Percentiles rank a stretch among this genome's conserved stretches.
Conservation (phyloP, 2,797 vertebrate species). For the Sebastes jordani region DNA sequence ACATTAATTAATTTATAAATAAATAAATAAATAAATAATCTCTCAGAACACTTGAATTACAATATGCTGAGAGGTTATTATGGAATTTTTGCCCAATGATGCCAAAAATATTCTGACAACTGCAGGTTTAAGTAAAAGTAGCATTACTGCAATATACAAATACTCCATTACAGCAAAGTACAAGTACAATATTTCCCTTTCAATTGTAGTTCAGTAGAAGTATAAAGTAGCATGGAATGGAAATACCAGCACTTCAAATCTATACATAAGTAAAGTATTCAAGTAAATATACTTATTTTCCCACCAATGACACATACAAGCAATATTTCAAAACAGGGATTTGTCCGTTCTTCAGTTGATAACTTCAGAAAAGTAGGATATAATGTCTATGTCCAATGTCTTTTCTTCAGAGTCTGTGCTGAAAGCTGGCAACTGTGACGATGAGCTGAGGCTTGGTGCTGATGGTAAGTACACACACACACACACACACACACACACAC, state of each 20-base stretch:
- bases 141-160: not conserved
- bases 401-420: conserved; percentile 72
- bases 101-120: too few species aligned
- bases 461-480: conserved; percentile 82
- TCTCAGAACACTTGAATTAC: too few species aligned
- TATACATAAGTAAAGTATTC: not conserved
- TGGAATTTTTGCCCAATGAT: too few species aligned
- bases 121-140: not conserved
- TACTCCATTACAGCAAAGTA: not conserved
- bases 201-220: not conserved
- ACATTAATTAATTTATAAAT: too few species aligned
- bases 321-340: not conserved
- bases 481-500: not conserved
- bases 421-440: conserved; percentile 83
- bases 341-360: not conserved
- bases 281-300: not conserved
- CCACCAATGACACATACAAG: not conserved
- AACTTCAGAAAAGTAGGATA: not conserved
- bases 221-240: not conserved
- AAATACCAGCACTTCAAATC: not conserved
- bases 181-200: not conserved
- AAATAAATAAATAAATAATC: too few species aligned
- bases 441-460: conserved; percentile 88
- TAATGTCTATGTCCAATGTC: not conserved
- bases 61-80: too few species aligned